Conservation (phyloP, 2,797 vertebrate genomes). For the Crocodylus rhombifer region DNA sequence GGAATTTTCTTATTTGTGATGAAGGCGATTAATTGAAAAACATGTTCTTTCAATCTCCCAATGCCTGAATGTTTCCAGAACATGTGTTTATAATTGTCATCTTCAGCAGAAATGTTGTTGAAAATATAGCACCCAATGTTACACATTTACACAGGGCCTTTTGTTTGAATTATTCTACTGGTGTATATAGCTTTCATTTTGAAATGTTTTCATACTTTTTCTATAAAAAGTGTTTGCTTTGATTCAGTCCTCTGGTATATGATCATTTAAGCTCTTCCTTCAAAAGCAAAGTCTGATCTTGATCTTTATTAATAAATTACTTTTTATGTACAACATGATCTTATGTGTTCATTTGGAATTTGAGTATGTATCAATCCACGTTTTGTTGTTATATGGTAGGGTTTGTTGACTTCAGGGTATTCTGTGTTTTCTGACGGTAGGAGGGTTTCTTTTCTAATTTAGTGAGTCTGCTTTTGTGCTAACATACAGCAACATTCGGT, state of each 20-base stretch:
- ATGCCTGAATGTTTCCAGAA: slow-evolving; percentile 13
- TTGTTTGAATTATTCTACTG: not conserved
- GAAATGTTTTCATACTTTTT: not conserved
- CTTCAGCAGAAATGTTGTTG: not conserved
- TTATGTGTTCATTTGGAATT: not conserved
- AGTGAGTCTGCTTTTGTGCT: not conserved
- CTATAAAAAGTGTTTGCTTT: not conserved
- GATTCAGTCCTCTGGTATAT: not conserved
- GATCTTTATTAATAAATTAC: not conserved
- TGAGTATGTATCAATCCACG: not conserved
- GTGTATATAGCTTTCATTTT: not conserved
- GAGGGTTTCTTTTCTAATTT: not conserved
- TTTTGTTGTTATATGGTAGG: not conserved
- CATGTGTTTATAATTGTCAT: slow-evolving; percentile 24
- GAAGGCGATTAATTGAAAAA: slow-evolving; percentile 22
- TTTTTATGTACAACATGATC: not conserved
- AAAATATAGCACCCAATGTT: not conserved
- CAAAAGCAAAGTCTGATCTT: not conserved
- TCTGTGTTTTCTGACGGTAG: not conserved
- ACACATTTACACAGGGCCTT: not conserved
- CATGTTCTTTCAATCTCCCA: not conserved
- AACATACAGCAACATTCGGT: not conserved
- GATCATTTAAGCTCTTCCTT: not conserved
- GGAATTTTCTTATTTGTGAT: not conserved
- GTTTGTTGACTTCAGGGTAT: not conserved